Conservation (phyloP, 2,113 vertebrate species). For the Catharus bicknelli region DNA sequence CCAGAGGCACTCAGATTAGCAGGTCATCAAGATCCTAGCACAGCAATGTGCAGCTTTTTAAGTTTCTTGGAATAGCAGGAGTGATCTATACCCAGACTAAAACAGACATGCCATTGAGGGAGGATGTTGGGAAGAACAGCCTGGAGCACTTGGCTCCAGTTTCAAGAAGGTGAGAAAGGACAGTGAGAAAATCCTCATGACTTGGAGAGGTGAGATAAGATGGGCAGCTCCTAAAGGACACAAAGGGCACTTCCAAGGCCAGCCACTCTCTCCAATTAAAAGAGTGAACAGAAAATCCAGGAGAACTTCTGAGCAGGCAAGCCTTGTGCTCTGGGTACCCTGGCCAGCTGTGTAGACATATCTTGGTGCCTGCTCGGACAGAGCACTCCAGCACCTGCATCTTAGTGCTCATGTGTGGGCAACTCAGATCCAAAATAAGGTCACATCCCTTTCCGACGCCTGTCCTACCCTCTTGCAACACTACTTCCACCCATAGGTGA, state of each 20-base stretch:
- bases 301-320: not conserved
- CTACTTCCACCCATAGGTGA: not conserved
- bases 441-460: not conserved
- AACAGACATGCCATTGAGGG: not conserved
- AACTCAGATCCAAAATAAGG: not conserved
- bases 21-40: not conserved
- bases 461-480: not conserved
- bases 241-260: not conserved
- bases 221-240: not conserved
- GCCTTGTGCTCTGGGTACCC: not conserved
- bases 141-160: not conserved
- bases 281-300: not conserved
- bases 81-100: not conserved
- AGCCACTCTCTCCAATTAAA: not conserved
- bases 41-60: not conserved
- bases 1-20: not conserved
- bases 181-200: not conserved
- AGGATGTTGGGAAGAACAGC: not conserved
- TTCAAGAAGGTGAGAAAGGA: not conserved
- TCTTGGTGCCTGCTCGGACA: not conserved
- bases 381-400: rapidly evolving
- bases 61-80: not conserved
- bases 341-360: not conserved
- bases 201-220: not conserved
- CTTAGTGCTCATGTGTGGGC: rapidly evolving